Evolutionary conservation across 1,140 invertebrate genomes (phyloP), one percentile per base, ranked within the genome.

Genomic region (Dendrolimus punctatus): DNA sequence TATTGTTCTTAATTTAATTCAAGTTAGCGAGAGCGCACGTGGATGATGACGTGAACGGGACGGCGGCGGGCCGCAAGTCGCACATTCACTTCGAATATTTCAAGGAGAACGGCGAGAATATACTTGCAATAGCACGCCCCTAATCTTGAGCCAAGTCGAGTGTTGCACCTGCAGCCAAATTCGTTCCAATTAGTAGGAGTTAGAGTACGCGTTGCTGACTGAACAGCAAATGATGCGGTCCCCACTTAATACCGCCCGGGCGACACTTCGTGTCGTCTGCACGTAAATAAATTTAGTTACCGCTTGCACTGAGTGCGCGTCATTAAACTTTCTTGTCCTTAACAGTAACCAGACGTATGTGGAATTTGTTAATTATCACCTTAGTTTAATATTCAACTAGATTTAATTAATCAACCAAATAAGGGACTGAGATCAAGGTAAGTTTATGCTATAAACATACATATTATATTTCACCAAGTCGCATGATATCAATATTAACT

Each of bases 1-100:
- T 86, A 82, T 86, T 86, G 81, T 85, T 85, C 76, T 84, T 80
- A 86, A 86, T 86, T 87, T 87, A 87, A 85, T 80, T 85, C 73
- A 76, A 85, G 76, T 86, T 75, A 75, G 78, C 58, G 56, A 46
- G 50, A 79, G 69, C 68, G 66, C 68, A 77, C 68, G 66, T 73
- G 71, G 67, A 64, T 68, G 66, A 71, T 55, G 68, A 62, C 56
- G 71, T 58, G 63, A 52, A 58, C 57, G 55, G 46, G 62, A 66
- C 58, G 55, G 61, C 60, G 59, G 61, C 61, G 59, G 60, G 74
- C 73, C 71, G 64, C 74, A 81, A 81, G 75, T 76, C 73, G 74
- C 74, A 65, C 66, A 60, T 76, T 84, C 71, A 75, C 71, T 72
- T 80, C 73, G 73, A 76, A 81, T 81, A 84, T 86, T 82, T 83